phyloP scores from a whole-genome alignment of 2,888 invertebrate genomes.

The Cinara cedri region DNA sequence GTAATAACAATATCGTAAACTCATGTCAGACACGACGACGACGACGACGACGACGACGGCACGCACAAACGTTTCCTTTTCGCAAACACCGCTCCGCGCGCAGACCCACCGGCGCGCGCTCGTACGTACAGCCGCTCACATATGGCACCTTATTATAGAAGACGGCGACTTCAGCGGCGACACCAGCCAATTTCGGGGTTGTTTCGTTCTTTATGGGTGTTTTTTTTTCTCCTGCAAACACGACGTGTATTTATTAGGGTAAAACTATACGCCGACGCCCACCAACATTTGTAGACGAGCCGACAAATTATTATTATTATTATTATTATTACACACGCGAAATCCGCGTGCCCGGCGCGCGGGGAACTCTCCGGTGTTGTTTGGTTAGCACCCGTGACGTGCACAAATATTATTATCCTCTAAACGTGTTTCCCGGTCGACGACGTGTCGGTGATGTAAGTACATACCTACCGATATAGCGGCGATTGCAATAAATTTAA shows the following conservation, averaged over 20 bases:
- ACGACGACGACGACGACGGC: conserved; percentile 24
- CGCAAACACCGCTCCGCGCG: conserved; percentile 26
- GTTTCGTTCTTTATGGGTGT: conserved; percentile 9
- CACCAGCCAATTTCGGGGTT: conserved; percentile 38
- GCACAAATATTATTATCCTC: conserved; percentile 35
- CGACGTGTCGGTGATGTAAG: conserved; percentile 6
- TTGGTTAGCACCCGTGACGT: conserved; percentile 34
- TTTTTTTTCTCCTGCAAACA: conserved; percentile 33
- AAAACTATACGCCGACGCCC: background rate
- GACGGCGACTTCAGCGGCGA: conserved; percentile 33
- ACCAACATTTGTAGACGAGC: background rate
- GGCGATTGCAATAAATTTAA: too few relatives aligned
- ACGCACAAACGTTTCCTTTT: conserved; percentile 55
- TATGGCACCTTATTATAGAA: conserved; percentile 47
- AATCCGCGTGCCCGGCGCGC: conserved; percentile 11
- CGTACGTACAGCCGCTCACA: too few relatives aligned
- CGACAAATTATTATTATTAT: conserved; percentile 49
- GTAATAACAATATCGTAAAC: conserved; percentile 52
- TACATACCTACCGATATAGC: too few relatives aligned
- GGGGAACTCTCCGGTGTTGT: conserved; percentile 10
- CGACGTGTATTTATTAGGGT: conserved; percentile 54
- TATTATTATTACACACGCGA: background rate
- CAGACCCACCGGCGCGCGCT: conserved; percentile 4
- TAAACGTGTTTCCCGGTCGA: background rate
- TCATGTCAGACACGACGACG: conserved; percentile 46